Evolutionary conservation across 2,888 invertebrate species (phyloP), one percentile per base, ranked within the genome.

Genomic region (Catocala sponsa): DNA sequence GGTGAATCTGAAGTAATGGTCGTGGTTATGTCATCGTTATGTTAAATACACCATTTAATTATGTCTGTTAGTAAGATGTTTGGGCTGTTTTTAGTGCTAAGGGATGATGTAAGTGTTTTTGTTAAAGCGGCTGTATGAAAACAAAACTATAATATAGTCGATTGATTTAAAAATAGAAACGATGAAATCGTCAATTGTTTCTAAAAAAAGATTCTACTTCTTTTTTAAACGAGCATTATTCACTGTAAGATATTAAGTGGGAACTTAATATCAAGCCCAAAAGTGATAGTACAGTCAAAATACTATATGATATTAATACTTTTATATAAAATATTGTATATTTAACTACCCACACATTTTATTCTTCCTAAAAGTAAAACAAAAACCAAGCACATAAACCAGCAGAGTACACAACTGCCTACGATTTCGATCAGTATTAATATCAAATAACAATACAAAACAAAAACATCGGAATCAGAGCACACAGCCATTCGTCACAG

Each of bases 1-100:
- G 78, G 83, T 85, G 76, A 82, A 82, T 81, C 76, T 73, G 77
- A 70, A 81, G 81, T 89, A 87, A 90, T 86, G 84, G 81, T 76
- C 72, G 80, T 78, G 81, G 89, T 89, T 88, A 89, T 86, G 89
- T 83, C 86, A 79, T 88, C 84, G 79, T 90, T 88, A 89, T 90
- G 90, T 87, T 90, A 87, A 87, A 89, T 86, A 86, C 80, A 82
- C 76, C 82, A 86, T 86, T 88, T 91, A 91, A 91, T 91, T 91
- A 90, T 85, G 78, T 86, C 82, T 82, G 83, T 75, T 79, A 74
- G 79, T 76, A 65, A 73, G 65, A 63, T 74, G 59, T 64, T 72
- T 62, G 9, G 55, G 49, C 49, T 57, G 50, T 61, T 72, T 59
- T 47, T 6, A 51, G 42, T 33, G 10, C n/a, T 35, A n/a, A 47